Percentiles rank a stretch among this genome's conserved stretches.
These are phyloP conservation scores for Dynastes maya DNA, from an alignment of 2,888 invertebrate genomes.

Conservation along the genomic window DNA sequence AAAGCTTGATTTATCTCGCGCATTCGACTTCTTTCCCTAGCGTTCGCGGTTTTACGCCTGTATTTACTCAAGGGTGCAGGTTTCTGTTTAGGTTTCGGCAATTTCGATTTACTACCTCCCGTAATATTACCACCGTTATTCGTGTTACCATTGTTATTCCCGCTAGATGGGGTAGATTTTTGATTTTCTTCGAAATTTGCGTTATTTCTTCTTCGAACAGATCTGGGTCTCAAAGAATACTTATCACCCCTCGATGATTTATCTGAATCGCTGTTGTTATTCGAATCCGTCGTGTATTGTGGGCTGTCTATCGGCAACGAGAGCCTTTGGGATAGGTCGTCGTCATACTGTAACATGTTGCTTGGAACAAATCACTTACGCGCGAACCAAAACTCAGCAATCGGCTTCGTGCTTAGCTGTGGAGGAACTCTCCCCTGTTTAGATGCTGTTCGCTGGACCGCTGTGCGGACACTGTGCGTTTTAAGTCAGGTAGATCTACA, in stretches of 20 bases:
- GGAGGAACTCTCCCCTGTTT: slow-evolving; percentile 29
- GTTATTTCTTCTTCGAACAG: slow-evolving; percentile 60
- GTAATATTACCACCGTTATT: neutral
- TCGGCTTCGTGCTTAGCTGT: slow-evolving; percentile 35
- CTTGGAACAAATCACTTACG: slow-evolving; percentile 13
- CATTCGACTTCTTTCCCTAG: slow-evolving; percentile 79
- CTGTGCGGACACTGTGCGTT: slow-evolving; percentile 57
- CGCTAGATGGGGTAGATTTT: slow-evolving; percentile 51
- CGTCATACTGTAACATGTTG: slow-evolving; percentile 63
- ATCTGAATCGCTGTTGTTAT: slow-evolving; percentile 66
- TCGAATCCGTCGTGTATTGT: slow-evolving; percentile 64
- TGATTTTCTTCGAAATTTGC: slow-evolving; percentile 49
- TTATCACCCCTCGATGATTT: slow-evolving; percentile 65
- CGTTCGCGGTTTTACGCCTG: slow-evolving; percentile 80
- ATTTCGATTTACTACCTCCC: slow-evolving; percentile 38
- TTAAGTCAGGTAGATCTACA: slow-evolving; percentile 58
- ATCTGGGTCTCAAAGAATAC: slow-evolving; percentile 68
- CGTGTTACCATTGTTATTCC: neutral
- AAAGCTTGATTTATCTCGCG: slow-evolving; percentile 80
- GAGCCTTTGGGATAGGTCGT: slow-evolving; percentile 66
- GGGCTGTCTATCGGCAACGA: slow-evolving; percentile 61
- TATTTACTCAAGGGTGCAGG: slow-evolving; percentile 78
- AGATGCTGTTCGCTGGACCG: slow-evolving; percentile 55
- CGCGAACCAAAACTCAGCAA: slow-evolving; percentile 36
- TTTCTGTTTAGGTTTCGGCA: slow-evolving; percentile 66